Conservation (phyloP, 2,113 vertebrate species). For the Zeus faber region DNA sequence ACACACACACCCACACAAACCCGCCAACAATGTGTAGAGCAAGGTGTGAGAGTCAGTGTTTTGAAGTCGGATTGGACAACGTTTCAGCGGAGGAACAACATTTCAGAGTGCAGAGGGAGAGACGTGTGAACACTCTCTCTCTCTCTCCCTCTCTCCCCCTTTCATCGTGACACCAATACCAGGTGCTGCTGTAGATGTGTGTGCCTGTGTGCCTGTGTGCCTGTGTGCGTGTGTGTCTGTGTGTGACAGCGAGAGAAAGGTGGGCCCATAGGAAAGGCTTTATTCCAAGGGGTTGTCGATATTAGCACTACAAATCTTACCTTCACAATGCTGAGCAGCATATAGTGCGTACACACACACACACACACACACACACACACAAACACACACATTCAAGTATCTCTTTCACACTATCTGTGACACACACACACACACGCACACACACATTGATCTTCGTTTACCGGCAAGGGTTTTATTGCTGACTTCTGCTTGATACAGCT, state of each 20-base stretch:
- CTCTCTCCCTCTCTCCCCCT: no score
- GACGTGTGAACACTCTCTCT: no score
- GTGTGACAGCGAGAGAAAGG: conserved; percentile 10
- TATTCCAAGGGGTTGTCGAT: conserved; percentile 61
- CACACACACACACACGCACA: conserved; percentile 1
- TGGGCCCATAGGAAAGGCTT: conserved; percentile 58
- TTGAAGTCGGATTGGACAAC: conserved; percentile 60
- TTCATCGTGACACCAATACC: no score
- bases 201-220: neutral
- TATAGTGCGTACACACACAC: conserved; percentile 27
- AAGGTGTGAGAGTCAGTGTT: conserved; percentile 32
- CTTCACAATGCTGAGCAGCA: conserved; percentile 55
- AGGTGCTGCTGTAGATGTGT: neutral
- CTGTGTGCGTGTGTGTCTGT: conserved; percentile 13
- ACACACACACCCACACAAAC: no score
- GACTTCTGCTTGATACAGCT: conserved; percentile 35
- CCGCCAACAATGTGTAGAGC: no score
- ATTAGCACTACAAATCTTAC: conserved; percentile 72
- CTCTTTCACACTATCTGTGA: no score
- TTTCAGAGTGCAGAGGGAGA: no score
- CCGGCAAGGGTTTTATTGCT: conserved; percentile 57
- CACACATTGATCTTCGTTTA: conserved; percentile 29
- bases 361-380: conserved; percentile 10
- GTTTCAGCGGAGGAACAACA: conserved; percentile 41
- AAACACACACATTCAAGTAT: conserved; percentile 12